Evolutionary conservation across 1,140 invertebrate species (phyloP), one percentile per base, ranked within the genome.

Genomic region (Eciton burchellii): DNA sequence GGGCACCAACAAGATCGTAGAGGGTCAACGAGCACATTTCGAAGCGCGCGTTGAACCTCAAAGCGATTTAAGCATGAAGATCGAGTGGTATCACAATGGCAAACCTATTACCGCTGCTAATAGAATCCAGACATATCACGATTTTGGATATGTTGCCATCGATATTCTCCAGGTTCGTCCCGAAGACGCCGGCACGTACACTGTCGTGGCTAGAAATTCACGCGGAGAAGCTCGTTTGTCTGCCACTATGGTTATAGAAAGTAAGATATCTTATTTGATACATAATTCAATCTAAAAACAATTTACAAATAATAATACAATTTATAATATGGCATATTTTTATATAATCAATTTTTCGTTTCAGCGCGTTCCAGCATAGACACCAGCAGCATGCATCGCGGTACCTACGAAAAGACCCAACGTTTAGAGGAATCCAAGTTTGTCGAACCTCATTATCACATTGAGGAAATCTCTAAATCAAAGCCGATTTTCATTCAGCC

Each of bases 1-100:
- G 92, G 97, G 98, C 29, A 98, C 98, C 12, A 98, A 97, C 89
- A 98, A 98, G 90, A 97, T 99, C 86, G 96, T 98, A n/a, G 99
- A 99, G 94, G 97, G 98, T 12, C 98, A 99, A 94, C 95, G 97
- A 47, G 98, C 98, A 84, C 98, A 99, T 91, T 99, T 99, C 91
- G 99, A 99, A 95, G 97, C 97, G 52, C 96, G 98, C 76, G 96
- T 99, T 54, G 98, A 99, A 91, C 98, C 98, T 2, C 97, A 98
- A 91, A 98, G 96, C 90, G 98, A 99, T 93, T 94, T 97, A 3
- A 97, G 96, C 1, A 96, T 99, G 96, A 96, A 95, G 74, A 96
- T 98, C 81, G 97, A 98, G 93, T 98, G 98, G 98, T 98, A 98
- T 89, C 97, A 97, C 89, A 98, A 99, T 93, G 97, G 97, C 11